These are phyloP conservation scores for Thyatira batis DNA, from an alignment of 2,888 invertebrate species.

Conservation along the genomic window DNA sequence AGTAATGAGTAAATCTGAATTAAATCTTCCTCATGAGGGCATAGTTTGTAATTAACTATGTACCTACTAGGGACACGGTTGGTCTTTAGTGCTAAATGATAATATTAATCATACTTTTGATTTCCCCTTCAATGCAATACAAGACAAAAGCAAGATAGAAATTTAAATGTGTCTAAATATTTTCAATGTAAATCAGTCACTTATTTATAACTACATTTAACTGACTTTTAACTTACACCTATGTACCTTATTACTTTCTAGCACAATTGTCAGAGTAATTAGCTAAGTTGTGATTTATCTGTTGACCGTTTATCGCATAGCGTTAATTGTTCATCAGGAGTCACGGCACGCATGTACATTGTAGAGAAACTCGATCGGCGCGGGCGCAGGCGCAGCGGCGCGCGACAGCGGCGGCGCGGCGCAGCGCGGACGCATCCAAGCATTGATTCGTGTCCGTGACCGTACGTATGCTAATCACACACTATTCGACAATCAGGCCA, in stretches of 20 bases:
- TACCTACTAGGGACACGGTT: too few species aligned
- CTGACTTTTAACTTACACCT: neutral
- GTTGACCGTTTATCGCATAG: conserved; percentile 21
- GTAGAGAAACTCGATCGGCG: conserved; percentile 54
- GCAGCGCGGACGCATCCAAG: conserved; percentile 12
- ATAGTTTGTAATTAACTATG: too few species aligned
- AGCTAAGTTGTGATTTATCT: conserved; percentile 41
- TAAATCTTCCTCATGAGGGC: too few species aligned
- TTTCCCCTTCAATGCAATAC: too few species aligned
- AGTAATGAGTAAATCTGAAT: too few species aligned
- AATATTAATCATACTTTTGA: too few species aligned
- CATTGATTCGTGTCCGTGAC: conserved; percentile 46
- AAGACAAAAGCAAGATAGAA: too few species aligned
- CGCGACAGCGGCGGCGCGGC: conserved; percentile 30
- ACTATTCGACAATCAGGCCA: conserved; percentile 61
- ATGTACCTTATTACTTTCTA: too few species aligned
- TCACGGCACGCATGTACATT: conserved; percentile 49
- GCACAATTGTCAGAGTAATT: conserved; percentile 34
- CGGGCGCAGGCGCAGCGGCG: conserved; percentile 18
- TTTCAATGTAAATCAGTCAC: too few species aligned
- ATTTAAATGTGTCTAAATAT: too few species aligned
- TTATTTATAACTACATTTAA: neutral
- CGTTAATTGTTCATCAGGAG: conserved; percentile 36
- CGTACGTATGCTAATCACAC: conserved; percentile 56
- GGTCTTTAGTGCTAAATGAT: too few species aligned